These are phyloP conservation scores for Tolmerus cingulatus DNA, from an alignment of 2,888 invertebrate genomes.

Conservation along the genomic window DNA sequence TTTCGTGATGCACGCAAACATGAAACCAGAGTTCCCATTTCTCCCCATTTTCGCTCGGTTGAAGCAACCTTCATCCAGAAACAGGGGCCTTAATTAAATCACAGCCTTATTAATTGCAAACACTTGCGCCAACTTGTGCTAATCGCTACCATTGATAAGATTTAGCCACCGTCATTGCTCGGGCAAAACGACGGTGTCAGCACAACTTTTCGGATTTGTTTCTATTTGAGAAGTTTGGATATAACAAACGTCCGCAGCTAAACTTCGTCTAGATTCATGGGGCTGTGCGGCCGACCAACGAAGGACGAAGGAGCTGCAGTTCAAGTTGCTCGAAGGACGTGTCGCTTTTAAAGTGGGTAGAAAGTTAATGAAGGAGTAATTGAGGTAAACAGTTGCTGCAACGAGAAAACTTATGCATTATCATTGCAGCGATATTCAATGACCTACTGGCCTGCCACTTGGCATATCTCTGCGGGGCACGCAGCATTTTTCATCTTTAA, in stretches of 20 bases:
- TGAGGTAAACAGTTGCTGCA: background rate
- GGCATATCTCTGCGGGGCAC: background rate
- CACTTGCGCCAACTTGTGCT: constrained; percentile 6
- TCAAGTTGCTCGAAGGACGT: background rate
- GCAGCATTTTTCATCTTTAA: background rate
- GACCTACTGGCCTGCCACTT: background rate
- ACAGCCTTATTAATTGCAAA: constrained; percentile 32
- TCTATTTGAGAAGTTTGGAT: constrained; percentile 24
- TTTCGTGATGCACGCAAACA: constrained; percentile 15
- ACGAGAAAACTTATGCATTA: background rate
- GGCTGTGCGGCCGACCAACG: background rate
- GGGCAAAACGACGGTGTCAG: background rate
- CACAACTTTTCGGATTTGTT: constrained; percentile 24
- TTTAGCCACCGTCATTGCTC: background rate
- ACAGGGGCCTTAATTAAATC: constrained; percentile 25
- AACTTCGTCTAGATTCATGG: background rate
- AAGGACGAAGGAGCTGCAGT: background rate
- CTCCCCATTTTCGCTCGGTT: background rate
- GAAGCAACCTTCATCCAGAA: background rate
- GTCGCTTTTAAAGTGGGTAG: background rate
- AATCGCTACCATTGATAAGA: constrained; percentile 6
- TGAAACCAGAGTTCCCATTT: background rate
- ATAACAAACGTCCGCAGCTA: background rate
- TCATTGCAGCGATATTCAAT: background rate
- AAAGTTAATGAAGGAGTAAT: background rate